Percentiles rank a stretch among this genome's conserved stretches.
Evolutionary conservation across 2,113 vertebrate genomes (phyloP).

Genomic region (Serinus canaria): DNA sequence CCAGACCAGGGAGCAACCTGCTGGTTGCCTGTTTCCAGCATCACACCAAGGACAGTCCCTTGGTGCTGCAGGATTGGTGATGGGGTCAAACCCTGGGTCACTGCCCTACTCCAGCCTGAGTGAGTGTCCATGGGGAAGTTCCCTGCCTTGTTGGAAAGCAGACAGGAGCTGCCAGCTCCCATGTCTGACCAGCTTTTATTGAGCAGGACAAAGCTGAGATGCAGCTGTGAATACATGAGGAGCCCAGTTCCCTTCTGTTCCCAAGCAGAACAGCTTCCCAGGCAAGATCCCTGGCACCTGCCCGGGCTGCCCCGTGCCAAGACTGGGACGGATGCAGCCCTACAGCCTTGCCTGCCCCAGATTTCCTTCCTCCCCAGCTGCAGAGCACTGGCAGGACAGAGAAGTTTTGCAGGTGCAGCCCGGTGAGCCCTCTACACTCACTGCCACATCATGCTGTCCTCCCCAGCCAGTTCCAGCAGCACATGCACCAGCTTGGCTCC

Average conservation of each 20-base stretch:
- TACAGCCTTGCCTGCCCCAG: neutral
- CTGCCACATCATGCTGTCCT: neutral
- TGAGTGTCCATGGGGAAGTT: neutral
- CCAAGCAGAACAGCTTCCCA: neutral
- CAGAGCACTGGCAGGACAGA: neutral
- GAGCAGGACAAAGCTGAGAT: neutral
- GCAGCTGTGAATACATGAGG: neutral
- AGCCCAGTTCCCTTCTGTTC: neutral
- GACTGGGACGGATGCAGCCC: neutral
- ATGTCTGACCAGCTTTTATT: neutral
- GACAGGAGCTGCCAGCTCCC: neutral
- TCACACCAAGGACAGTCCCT: neutral
- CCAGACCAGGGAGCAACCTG: neutral
- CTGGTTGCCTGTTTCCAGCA: neutral
- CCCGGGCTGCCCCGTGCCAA: neutral
- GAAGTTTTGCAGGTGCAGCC: neutral
- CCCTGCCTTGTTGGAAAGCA: neutral
- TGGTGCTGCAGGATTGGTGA: neutral
- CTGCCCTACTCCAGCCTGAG: neutral
- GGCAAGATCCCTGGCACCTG: neutral
- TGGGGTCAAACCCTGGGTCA: neutral
- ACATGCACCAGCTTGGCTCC: neutral
- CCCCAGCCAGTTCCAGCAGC: neutral
- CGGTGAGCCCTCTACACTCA: neutral
- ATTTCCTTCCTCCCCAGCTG: slow-evolving; percentile 24